Percentiles rank a stretch among this genome's conserved stretches.
phyloP scores from a whole-genome alignment of 2,113 vertebrate species.

The Pluvialis apricaria region DNA sequence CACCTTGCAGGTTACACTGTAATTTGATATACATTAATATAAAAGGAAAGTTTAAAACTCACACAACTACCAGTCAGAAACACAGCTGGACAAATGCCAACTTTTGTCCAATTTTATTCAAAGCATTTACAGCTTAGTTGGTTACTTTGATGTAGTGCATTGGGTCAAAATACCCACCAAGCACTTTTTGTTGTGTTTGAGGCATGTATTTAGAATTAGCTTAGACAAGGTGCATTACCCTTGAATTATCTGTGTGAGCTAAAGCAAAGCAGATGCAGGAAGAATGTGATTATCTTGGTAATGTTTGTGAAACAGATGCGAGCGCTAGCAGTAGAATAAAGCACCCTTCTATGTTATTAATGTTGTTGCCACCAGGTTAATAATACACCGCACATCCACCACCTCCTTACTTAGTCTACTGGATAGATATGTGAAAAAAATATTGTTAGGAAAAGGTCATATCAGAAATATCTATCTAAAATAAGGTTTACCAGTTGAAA shows the following conservation, averaged over 20 bases:
- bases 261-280: slow-evolving; percentile 66
- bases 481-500: background rate
- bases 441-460: background rate
- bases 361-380: slow-evolving; percentile 38
- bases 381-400: slow-evolving; percentile 1
- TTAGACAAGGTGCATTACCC: slow-evolving; percentile 69
- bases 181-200: slow-evolving; percentile 40
- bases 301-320: slow-evolving; percentile 52
- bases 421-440: slow-evolving; percentile 3
- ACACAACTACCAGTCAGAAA: slow-evolving; percentile 31
- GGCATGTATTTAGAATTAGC: slow-evolving; percentile 55
- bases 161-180: slow-evolving; percentile 56
- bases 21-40: background rate
- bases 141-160: slow-evolving; percentile 46
- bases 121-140: slow-evolving; percentile 22
- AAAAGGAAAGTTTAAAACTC: background rate
- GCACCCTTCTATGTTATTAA: slow-evolving; percentile 29
- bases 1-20: background rate
- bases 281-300: slow-evolving; percentile 64
- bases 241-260: slow-evolving; percentile 64
- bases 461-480: slow-evolving; percentile 2
- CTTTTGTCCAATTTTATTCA: slow-evolving; percentile 62
- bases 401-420: background rate
- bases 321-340: slow-evolving; percentile 22
- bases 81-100: slow-evolving; percentile 65